These are phyloP conservation scores for Monodelphis domestica DNA, from an alignment of 2,797 vertebrate species.

Conservation along the genomic window DNA sequence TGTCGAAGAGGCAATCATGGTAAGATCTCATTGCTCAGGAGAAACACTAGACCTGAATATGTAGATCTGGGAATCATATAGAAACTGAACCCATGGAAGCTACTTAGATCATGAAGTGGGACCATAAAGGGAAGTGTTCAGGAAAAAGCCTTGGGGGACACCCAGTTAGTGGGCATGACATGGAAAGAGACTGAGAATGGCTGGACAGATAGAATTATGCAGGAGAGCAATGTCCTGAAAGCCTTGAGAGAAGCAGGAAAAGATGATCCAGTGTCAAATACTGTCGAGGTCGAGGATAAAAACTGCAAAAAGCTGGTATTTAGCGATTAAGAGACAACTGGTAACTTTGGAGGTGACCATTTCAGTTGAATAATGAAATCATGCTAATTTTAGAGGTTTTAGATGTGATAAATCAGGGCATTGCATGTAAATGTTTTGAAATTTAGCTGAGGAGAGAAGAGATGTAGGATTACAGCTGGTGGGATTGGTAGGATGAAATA, in stretches of 20 bases:
- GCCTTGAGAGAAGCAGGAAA: not conserved
- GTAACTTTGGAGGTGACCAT: not conserved
- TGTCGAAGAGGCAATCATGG: not conserved
- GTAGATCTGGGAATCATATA: not conserved
- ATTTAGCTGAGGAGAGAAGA: not conserved
- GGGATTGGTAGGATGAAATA: not conserved
- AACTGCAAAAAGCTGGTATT: not conserved
- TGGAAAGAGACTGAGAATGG: not conserved
- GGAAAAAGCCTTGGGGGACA: not conserved
- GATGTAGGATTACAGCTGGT: not conserved
- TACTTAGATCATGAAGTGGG: not conserved
- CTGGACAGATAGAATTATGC: not conserved
- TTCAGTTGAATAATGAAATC: not conserved
- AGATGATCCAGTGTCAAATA: not conserved
- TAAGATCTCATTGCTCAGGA: not conserved
- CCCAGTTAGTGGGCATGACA: not conserved
- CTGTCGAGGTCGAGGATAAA: not conserved
- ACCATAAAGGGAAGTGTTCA: not conserved
- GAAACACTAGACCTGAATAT: not conserved
- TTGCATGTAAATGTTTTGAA: not conserved
- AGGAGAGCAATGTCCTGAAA: not conserved
- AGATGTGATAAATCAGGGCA: not conserved
- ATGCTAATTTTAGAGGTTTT: not conserved
- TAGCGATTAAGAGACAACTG: too few relatives aligned
- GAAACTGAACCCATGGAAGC: not conserved